Base-by-base conservation (phyloP, 2,113 vertebrate genomes). In the Chionodraco myersi region DNA sequence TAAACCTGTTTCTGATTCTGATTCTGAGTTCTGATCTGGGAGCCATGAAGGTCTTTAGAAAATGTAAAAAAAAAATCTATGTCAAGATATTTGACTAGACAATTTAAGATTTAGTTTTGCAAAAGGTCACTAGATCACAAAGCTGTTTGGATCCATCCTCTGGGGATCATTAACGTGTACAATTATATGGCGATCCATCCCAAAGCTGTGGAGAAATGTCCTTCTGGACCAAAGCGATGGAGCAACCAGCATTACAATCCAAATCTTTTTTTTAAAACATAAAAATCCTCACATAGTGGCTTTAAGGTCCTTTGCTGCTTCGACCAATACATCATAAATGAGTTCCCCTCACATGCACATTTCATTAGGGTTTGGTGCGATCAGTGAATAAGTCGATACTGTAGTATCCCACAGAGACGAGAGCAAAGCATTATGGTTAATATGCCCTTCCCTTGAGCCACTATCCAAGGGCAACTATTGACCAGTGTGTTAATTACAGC, bases 391-490 rank as follows among this genome's bases (percentile, higher is more conserved):
- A 56, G 26, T 23, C 45, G 49, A 51, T 30, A 59, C 53, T 47
- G 56, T 47, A 18, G n/a, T 58, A 56, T 10, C 71, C 18, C 77
- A 61, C 10, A 16, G 10, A 65, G 70, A 78, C 54, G 18, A 59
- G 73, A 79, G 69, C 67, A 84, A 77, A 26, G 78, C 74, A 84
- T 84, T 75, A 47, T 67, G 79, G 78, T 61, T 70, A 77, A 72
- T 49, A 54, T 80, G 78, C 52, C 75, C 78, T 89, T 76, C 65
- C 77, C 68, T 74, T 65, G 36, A 82, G 75, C 82, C 70, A 18
- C 84, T 81, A 70, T 58, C 81, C 82, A 70, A 56, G 12, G 75
- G 86, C 71, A 85, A 88, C 69, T 56, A 75, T n/a, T 76, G 60
- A 82, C 41, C 21, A 54, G 58, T 44, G 52, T 66, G 66, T 47